A percentile compares a stretch with the other conserved stretches of the same genome.
Evolutionary conservation across 2,113 vertebrate species (phyloP).

Genomic region (Saimiri boliviensis): DNA sequence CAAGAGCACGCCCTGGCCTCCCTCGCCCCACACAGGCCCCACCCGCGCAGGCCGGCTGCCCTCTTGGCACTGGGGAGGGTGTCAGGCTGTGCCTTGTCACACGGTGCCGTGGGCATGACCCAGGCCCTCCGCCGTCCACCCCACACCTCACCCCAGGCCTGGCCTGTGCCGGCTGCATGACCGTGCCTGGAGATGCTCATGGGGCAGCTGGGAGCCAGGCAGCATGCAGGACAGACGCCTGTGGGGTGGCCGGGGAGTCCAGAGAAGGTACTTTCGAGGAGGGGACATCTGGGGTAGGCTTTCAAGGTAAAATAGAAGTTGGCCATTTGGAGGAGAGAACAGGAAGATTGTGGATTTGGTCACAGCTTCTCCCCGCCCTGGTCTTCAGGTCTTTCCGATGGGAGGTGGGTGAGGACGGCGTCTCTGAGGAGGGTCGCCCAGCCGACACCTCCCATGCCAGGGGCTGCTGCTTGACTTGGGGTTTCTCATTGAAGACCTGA

Average conservation of each 20-base stretch:
- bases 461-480: not conserved
- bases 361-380: not conserved
- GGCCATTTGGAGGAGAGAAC: no score
- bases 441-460: rapidly evolving
- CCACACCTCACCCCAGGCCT: no score
- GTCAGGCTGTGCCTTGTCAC: not conserved
- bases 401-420: not conserved
- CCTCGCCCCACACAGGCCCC: not conserved
- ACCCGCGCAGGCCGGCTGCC: no score
- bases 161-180: rapidly evolving
- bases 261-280: not conserved
- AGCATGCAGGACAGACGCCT: not conserved
- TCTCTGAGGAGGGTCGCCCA: not conserved
- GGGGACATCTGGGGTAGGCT: not conserved
- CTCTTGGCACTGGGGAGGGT: not conserved
- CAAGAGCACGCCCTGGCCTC: not conserved
- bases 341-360: not conserved
- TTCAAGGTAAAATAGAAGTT: not conserved
- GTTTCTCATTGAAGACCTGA: not conserved
- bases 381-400: not conserved
- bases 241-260: not conserved
- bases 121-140: not conserved
- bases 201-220: not conserved
- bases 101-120: rapidly evolving
- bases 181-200: not conserved